Percentiles rank a stretch among this genome's conserved stretches.
Evolutionary conservation across 2,797 vertebrate genomes (phyloP).

Genomic region (Uromys caudimaculatus): DNA sequence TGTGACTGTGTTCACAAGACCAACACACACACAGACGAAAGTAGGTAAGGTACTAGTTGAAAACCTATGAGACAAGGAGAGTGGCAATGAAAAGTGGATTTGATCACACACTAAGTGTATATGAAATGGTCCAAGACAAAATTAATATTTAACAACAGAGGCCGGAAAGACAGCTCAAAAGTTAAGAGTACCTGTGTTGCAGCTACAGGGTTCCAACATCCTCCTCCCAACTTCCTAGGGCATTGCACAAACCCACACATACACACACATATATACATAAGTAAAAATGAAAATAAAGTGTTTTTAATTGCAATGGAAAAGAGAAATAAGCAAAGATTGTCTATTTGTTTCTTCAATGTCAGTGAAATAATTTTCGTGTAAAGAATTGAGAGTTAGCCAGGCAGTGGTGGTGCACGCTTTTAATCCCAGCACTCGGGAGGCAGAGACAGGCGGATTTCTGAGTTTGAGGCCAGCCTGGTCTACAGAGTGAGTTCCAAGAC

Average conservation of each 20-base stretch:
- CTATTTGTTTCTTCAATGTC: constrained; percentile 21
- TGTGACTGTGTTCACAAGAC: not conserved
- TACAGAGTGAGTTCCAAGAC: no score
- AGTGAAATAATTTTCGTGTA: constrained; percentile 12
- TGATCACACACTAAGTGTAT: not conserved
- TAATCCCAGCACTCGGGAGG: no score
- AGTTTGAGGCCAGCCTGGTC: no score
- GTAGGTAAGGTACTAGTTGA: not conserved
- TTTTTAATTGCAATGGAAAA: constrained; percentile 16
- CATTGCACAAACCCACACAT: not conserved
- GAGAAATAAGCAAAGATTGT: constrained; percentile 29
- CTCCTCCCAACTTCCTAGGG: not conserved
- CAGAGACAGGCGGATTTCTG: no score
- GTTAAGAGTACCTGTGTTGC: not conserved
- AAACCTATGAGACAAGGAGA: not conserved
- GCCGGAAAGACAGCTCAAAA: not conserved
- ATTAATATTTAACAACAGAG: not conserved
- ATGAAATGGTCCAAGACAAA: not conserved
- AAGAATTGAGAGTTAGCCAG: constrained; percentile 12
- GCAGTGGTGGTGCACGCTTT: no score
- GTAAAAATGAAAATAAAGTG: not conserved
- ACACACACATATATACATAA: not conserved
- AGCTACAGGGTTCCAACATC: not conserved
- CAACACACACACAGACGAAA: not conserved
- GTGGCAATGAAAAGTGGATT: not conserved